Evolutionary conservation across 2,797 vertebrate genomes (phyloP), one percentile per base, ranked within the genome.

Genomic region (Micrastur ruficollis): DNA sequence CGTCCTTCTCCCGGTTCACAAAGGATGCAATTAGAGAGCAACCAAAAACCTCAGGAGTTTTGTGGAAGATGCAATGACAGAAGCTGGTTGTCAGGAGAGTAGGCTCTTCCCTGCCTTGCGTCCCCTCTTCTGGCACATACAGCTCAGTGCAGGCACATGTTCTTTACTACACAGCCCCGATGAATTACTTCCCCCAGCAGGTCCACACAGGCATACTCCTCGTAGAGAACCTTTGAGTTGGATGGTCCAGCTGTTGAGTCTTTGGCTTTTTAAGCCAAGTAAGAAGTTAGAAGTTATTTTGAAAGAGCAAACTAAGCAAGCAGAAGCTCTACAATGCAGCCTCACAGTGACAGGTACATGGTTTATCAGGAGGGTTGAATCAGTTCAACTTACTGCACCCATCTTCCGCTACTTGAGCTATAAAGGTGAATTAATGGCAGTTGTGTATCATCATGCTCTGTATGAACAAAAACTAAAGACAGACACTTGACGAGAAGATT

Each of bases 241-340:
- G 26, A 46, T 8, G 2, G n/a, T 67, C 31, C 49, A 82, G 26
- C 22, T 58, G 26, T 29, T 22, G 32, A 62, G 29, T 32, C 46
- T 66, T 62, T 46, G 18, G 29, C n/a, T 58, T 90, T 76, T 76
- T 22, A 81, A 86, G 42, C 17, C 42, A 25, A 72, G 15, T 23
- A 67, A 70, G 26, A 84, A 74, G 20, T 38, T 8, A 49, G 7
- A 73, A 55, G 12, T 40, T 49, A 55, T 52, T 83, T 4, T 74
- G 36, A 66, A 83, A 86, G n/a, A 46, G 44, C 13, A 67, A 63
- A 65, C 23, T 8, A 90, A 66, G 40, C 20, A 66, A 84, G 34
- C 4, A 2, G 59, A 80, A 93, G 25, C n/a, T 80, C 59, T 70
- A 0, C n/a, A 38, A 70, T 0, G 0, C 74, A 82, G 42, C 14